Evolutionary conservation across 2,797 vertebrate genomes (phyloP), one percentile per base, ranked within the genome.

Genomic region (Ctenopoma kingsleyae): DNA sequence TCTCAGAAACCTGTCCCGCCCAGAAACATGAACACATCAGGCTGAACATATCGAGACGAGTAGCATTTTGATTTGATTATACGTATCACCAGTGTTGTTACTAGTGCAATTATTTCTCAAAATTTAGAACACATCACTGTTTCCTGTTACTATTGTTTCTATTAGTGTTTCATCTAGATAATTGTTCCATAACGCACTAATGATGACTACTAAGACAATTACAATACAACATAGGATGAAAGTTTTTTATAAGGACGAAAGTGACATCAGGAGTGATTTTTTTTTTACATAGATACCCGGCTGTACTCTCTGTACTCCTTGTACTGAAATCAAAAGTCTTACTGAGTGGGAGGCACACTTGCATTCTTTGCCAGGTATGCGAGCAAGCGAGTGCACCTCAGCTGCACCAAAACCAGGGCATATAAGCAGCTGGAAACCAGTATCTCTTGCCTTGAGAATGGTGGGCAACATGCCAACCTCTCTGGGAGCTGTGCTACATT

Each of bases 401-500:
- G 78, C 76, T 80, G 77, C 53, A 57, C 78, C 65, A 72, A 81
- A 89, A 86, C 66, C 80, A 86, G 85, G 81, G 58, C 81, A 80
- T 61, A 49, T 25, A 56, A 83, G 81, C 83, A 87, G 78, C 84
- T 89, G 82, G 83, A 85, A 66, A 43, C 61, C 51, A 25, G 76
- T 57, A 72, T 68, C 64, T 63, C 67, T 52, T 54, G 54, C 69
- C 68, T 68, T 74, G 67, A 69, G 80, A 80, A 72, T 62, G 47
- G 30, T 20, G 67, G 87, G 88, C 89, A 75, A 47, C 58, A 5
- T 3, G 89, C 87, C 90, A 89, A 71, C 73, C 81, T 93, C 89
- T 75, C 72, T 64, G 82, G 82, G 82, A 86, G 87, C 82, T 84
- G 83, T 85, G 76, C 88, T 89, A 83, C 80, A 90, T 89, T 90